Evolutionary conservation across 1,140 invertebrate genomes (phyloP), one percentile per base, ranked within the genome.

Genomic region (Drosophila repletoides): DNA sequence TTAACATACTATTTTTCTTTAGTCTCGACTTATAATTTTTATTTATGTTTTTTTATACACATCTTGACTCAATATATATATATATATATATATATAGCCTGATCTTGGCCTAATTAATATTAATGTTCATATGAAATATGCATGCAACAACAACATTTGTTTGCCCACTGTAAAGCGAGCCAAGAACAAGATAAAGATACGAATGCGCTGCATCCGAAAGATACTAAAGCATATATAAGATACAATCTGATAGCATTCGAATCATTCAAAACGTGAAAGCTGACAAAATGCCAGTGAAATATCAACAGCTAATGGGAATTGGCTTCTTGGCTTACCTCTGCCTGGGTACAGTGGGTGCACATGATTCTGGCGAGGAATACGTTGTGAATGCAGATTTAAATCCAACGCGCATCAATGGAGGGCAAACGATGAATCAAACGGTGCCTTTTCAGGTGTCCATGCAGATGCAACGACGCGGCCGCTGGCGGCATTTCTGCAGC

Each of bases 401-500:
- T 7, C 5, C 49, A 7, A 3, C 14, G 1, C 73, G 88, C 12
- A 75, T 90, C 9, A 88, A 90, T 48, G 89, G 89, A 2, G 89
- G 89, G 0, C 74, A 80, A 12, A 9, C 31, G 24, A 81, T 80
- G 24, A 77, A 72, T 9, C 40, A 84, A 19, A 49, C 76, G 19
- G 79, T 89, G 34, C 89, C 88, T 3, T 90, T 84, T 63, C 88
- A 89, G 55, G 64, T 90, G 1, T 90, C 89, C 3, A 24, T 90
- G 43, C 89, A 90, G 52, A 7, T 68, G 41, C 49, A 60, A 33
- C 59, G 75, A 1, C 87, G 81, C 4, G 76, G 79, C 0, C 66
- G 81, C n/a, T 90, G 76, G 67, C 66, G 68, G 2, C 88, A 90
- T 28, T 89, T 90, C 14, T 91, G 91, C 55, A 90, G 91, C 1